Base-by-base conservation (phyloP, 2,113 vertebrate genomes). In the Pipa parva region DNA sequence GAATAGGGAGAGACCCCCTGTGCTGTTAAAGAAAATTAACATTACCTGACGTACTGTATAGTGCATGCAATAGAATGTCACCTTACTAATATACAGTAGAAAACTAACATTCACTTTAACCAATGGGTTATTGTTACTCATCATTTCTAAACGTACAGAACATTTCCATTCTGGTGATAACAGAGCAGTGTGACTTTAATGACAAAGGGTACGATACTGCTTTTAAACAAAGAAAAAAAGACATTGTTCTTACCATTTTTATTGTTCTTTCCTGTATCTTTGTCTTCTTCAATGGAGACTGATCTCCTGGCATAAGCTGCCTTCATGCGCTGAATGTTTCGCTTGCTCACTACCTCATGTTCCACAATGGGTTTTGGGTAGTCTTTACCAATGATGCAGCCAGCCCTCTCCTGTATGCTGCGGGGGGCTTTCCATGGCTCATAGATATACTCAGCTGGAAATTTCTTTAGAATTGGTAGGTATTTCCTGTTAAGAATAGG, bases 341-440 rank as follows among this genome's bases (percentile, higher is more conserved):
- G 83, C 57, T 88, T 81, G 26, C 79, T 75, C 1, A 77, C 75
- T 0, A 63, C 74, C 10, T 83, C 6, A 0, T 89, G 84, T 18
- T 77, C 59, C 20, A 84, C 75, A 1, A 83, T 81, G 2, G 87
- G 85, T 25, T 0, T 45, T 1, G 88, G 90, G 42, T 88, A 87
- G 71, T 90, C 85, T 74, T 77, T 83, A 59, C 85, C 89, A 71
- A 90, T 80, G 71, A 89, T 79, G 68, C 87, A 91, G 46, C 86
- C 83, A 42, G 85, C 86, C 51, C 54, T 73, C 73, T 88, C 76
- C 72, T 90, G 87, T 48, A 87, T 1, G 2, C 84, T 82, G 21
- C 2, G 63, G 0, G 84, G 84, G 1, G 84, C 82, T 74, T 87
- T 89, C 89, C 88, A 90, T 3, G 86, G 86, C 63, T 89, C 86